These are phyloP conservation scores for Troilus luridus DNA, from an alignment of 2,888 invertebrate genomes.

Conservation along the genomic window DNA sequence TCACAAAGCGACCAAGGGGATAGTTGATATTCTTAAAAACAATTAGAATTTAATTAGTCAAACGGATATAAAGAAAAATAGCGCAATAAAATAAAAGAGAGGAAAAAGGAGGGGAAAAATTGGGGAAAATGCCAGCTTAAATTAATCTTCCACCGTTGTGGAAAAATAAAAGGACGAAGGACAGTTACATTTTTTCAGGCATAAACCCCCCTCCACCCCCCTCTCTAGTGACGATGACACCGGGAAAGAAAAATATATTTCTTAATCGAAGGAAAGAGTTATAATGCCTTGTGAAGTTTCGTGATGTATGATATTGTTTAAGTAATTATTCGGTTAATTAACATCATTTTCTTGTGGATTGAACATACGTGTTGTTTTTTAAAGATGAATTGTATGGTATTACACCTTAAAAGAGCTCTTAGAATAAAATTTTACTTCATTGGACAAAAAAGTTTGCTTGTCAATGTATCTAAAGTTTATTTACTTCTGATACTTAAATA, in stretches of 20 bases:
- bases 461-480: no score
- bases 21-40: not conserved
- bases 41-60: not conserved
- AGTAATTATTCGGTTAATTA: no score
- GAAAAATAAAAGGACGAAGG: not conserved
- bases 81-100: not conserved
- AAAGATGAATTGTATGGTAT: no score
- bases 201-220: not conserved
- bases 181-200: not conserved
- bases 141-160: not conserved
- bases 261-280: not conserved
- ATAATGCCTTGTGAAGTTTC: not conserved
- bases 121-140: not conserved
- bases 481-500: no score
- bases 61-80: not conserved
- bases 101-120: not conserved
- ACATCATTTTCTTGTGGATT: no score
- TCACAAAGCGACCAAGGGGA: not conserved
- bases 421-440: no score
- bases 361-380: no score
- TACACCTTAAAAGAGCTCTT: no score
- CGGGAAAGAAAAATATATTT: not conserved
- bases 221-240: not conserved
- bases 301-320: not conserved
- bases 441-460: no score